These are phyloP conservation scores for Megaleporinus macrocephalus DNA, from an alignment of 2,113 vertebrate species.

Conservation along the genomic window DNA sequence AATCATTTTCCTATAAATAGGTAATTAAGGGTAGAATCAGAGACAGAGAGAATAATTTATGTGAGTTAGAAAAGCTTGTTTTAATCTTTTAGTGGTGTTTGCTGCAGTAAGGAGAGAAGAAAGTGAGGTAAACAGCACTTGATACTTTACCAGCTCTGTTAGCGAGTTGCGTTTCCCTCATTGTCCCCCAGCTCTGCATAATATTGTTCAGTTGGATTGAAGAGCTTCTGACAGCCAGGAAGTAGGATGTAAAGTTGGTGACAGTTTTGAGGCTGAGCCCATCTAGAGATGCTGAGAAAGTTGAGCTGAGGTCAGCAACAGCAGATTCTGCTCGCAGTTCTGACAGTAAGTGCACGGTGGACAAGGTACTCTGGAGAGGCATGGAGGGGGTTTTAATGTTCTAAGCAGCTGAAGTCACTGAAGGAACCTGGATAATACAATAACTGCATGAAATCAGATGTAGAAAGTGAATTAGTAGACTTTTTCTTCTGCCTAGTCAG, in stretches of 20 bases:
- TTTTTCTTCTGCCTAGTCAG: neutral
- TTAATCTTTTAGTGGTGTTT: neutral
- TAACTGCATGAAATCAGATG: too few species aligned
- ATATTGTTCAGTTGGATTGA: slow-evolving; percentile 30
- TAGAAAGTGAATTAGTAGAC: neutral
- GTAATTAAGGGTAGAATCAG: slow-evolving; percentile 12
- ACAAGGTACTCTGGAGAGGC: slow-evolving; percentile 40
- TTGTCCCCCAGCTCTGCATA: slow-evolving; percentile 1
- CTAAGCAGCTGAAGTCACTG: slow-evolving; percentile 1
- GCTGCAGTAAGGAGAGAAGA: neutral
- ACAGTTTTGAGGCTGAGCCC: slow-evolving; percentile 8
- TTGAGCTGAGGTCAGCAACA: neutral
- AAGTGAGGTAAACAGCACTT: neutral
- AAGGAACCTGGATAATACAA: too few species aligned
- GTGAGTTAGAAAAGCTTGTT: neutral
- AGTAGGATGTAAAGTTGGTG: slow-evolving; percentile 16
- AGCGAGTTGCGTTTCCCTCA: neutral
- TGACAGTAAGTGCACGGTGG: neutral
- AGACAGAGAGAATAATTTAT: neutral
- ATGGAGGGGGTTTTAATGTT: slow-evolving; percentile 38
- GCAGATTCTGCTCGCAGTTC: neutral
- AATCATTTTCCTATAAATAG: neutral
- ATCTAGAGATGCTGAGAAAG: neutral
- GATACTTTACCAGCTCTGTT: neutral
- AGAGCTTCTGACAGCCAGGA: slow-evolving; percentile 22